A percentile compares a stretch with the other conserved stretches of the same genome.
These are phyloP conservation scores for Hydrotaea diabolus DNA, from an alignment of 2,888 invertebrate species.

Conservation along the genomic window DNA sequence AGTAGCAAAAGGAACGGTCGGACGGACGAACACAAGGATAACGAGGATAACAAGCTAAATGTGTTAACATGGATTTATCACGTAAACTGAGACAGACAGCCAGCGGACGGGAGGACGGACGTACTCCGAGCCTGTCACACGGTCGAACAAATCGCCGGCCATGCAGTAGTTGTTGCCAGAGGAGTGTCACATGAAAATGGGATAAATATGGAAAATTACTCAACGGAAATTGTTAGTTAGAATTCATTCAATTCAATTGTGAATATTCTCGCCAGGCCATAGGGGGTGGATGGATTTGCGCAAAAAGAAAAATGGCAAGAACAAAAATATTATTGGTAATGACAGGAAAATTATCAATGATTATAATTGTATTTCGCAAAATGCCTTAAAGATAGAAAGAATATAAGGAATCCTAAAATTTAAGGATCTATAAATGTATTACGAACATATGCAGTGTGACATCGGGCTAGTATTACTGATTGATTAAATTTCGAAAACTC, in stretches of 20 bases:
- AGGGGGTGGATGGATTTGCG: background rate
- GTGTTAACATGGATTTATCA: conserved; percentile 76
- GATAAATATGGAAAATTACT: conserved; percentile 34
- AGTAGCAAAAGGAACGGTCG: conserved; percentile 42
- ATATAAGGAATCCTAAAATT: background rate
- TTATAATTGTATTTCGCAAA: conserved; percentile 16
- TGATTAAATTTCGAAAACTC: no score
- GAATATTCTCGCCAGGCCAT: background rate
- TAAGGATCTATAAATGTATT: background rate
- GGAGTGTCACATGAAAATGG: background rate
- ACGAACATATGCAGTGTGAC: no score
- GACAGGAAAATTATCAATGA: conserved; percentile 45
- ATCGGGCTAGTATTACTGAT: no score
- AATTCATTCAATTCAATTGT: conserved; percentile 24
- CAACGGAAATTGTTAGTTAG: conserved; percentile 34
- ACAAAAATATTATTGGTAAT: conserved; percentile 39
- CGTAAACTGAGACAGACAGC: conserved; percentile 27
- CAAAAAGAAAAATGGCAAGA: conserved; percentile 6
- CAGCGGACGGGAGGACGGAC: background rate
- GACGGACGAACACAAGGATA: conserved; percentile 59
- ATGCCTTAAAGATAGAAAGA: background rate
- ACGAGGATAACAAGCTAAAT: conserved; percentile 66
- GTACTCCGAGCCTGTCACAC: background rate
- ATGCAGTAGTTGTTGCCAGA: background rate
- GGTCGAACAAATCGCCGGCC: background rate